A percentile compares a stretch with the other conserved stretches of the same genome.
These are phyloP conservation scores for Salticus scenicus DNA, from an alignment of 2,888 invertebrate species.

Conservation along the genomic window DNA sequence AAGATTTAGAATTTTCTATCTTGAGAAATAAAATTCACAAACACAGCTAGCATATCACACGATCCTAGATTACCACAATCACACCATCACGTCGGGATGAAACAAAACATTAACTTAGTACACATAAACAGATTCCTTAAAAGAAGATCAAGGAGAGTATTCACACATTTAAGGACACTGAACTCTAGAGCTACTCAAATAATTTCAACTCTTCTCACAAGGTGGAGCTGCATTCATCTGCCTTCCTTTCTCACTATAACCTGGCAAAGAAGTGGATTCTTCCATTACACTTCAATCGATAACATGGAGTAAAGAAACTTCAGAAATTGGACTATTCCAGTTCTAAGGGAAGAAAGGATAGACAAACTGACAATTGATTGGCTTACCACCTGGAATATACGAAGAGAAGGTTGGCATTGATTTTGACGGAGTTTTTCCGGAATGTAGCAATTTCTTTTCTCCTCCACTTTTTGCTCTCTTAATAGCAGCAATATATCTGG, in stretches of 20 bases:
- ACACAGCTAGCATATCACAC: too few relatives aligned
- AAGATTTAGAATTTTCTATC: background rate
- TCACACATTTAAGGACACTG: constrained; percentile 54
- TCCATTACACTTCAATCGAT: constrained; percentile 38
- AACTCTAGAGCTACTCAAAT: constrained; percentile 30
- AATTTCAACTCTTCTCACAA: constrained; percentile 38
- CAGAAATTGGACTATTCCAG: constrained; percentile 38
- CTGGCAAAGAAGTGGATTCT: constrained; percentile 24
- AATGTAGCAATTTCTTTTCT: background rate
- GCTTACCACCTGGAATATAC: constrained; percentile 58
- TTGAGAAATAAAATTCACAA: too few relatives aligned
- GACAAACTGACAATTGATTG: constrained; percentile 52
- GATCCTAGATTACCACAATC: too few relatives aligned
- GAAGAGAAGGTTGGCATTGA: constrained; percentile 45
- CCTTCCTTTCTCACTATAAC: constrained; percentile 15
- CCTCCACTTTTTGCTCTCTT: background rate
- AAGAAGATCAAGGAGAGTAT: constrained; percentile 1
- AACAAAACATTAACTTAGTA: constrained; percentile 11
- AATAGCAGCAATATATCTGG: background rate
- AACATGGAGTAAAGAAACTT: constrained; percentile 14
- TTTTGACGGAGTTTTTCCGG: constrained; percentile 51
- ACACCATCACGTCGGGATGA: background rate
- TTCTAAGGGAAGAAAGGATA: constrained; percentile 32
- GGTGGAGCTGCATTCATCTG: constrained; percentile 22
- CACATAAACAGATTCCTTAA: constrained; percentile 14